Conservation (phyloP, 2,888 invertebrate species). For the Galeopsomyia nigrocyanea region DNA sequence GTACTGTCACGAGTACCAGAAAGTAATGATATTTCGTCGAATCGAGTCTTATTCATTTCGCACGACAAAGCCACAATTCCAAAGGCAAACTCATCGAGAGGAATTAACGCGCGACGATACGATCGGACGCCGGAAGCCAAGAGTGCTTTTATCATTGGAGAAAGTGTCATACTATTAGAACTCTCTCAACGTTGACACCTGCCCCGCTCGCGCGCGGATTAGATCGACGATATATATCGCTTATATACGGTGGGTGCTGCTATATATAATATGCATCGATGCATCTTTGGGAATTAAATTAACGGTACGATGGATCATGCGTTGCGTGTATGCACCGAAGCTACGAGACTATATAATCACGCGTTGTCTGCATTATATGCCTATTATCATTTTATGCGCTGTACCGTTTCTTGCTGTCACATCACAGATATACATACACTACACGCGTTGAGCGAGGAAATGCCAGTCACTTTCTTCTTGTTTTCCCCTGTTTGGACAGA, state of each 20-base stretch:
- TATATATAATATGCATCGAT: neutral
- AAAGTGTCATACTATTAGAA: constrained; percentile 13
- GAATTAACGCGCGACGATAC: constrained; percentile 5
- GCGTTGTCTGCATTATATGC: neutral
- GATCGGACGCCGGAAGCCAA: neutral
- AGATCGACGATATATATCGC: constrained; percentile 22
- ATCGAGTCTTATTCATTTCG: too few species aligned
- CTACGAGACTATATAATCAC: constrained; percentile 14
- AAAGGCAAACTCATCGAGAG: constrained; percentile 1
- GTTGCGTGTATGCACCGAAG: neutral
- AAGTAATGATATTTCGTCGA: too few species aligned
- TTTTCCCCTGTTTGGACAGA: too few species aligned
- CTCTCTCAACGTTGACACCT: constrained; percentile 32
- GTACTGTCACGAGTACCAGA: too few species aligned
- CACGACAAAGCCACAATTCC: constrained; percentile 11
- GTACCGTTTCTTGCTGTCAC: too few species aligned
- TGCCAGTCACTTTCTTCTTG: too few species aligned
- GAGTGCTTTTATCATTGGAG: neutral
- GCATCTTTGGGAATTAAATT: constrained; percentile 37
- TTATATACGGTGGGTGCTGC: too few species aligned
- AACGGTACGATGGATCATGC: constrained; percentile 21
- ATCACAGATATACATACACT: too few species aligned
- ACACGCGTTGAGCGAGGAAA: too few species aligned
- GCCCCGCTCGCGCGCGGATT: constrained; percentile 7
- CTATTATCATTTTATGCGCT: too few species aligned